Percentiles rank a stretch among this genome's conserved stretches.
phyloP scores from a whole-genome alignment of 2,888 invertebrate species.

The Graphium colonna region DNA sequence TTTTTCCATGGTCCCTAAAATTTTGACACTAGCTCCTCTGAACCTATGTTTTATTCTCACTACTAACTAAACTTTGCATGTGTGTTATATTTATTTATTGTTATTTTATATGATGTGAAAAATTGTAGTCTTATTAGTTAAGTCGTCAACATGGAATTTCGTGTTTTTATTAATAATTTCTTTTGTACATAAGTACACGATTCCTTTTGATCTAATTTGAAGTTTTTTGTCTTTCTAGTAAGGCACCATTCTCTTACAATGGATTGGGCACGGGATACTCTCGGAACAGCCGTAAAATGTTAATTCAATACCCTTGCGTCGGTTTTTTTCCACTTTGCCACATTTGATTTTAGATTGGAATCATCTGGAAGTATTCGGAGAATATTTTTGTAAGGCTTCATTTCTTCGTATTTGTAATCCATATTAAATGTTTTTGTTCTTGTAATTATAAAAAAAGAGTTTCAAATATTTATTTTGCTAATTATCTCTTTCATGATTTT shows the following conservation, averaged over 20 bases:
- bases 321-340: background rate
- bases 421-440: background rate
- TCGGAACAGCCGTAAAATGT: background rate
- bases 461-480: too few relatives aligned
- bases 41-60: too few relatives aligned
- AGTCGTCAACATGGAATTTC: too few relatives aligned
- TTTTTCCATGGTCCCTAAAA: too few relatives aligned
- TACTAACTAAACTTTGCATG: background rate
- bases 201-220: background rate
- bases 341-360: background rate
- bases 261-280: background rate
- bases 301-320: background rate
- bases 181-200: background rate
- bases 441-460: background rate
- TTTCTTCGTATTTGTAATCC: background rate
- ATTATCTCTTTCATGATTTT: too few relatives aligned
- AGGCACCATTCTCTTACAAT: background rate
- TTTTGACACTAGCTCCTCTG: too few relatives aligned
- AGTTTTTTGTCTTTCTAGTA: background rate
- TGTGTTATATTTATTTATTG: too few relatives aligned
- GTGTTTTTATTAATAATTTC: background rate
- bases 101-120: too few relatives aligned
- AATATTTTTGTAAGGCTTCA: background rate
- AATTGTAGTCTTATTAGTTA: too few relatives aligned
- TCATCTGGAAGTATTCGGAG: background rate